Conservation (phyloP, 2,888 invertebrate species). For the Graphium colonna region DNA sequence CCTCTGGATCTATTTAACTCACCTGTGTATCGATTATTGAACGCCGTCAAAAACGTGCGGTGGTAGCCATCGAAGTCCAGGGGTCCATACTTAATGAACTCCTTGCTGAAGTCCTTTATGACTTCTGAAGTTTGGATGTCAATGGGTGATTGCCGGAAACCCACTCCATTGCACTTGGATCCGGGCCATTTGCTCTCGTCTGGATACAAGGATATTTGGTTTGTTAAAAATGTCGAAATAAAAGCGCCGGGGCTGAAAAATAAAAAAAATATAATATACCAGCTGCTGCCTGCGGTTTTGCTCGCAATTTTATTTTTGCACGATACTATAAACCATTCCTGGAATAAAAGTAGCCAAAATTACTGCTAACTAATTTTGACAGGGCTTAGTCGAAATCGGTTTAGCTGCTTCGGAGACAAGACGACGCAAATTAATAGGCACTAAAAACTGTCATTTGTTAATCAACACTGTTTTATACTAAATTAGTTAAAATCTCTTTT, state of each 20-base stretch:
- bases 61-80: conserved; percentile 81
- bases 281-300: no score
- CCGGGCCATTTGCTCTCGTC: conserved; percentile 60
- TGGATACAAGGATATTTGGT: conserved; percentile 27
- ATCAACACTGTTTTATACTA: no score
- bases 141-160: conserved; percentile 63
- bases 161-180: conserved; percentile 46
- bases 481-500: no score
- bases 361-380: no score
- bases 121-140: conserved; percentile 52
- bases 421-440: no score
- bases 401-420: no score
- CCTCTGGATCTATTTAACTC: no score
- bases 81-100: conserved; percentile 53
- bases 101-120: conserved; percentile 41
- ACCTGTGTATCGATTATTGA: conserved; percentile 87
- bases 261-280: neutral
- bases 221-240: neutral
- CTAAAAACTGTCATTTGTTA: no score
- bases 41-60: conserved; percentile 69
- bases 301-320: no score
- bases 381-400: neutral
- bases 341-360: no score
- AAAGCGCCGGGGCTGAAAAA: neutral
- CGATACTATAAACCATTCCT: no score